Percentiles rank a stretch among this genome's conserved stretches.
phyloP scores from a whole-genome alignment of 2,797 vertebrate genomes.

The Anabas testudineus region DNA sequence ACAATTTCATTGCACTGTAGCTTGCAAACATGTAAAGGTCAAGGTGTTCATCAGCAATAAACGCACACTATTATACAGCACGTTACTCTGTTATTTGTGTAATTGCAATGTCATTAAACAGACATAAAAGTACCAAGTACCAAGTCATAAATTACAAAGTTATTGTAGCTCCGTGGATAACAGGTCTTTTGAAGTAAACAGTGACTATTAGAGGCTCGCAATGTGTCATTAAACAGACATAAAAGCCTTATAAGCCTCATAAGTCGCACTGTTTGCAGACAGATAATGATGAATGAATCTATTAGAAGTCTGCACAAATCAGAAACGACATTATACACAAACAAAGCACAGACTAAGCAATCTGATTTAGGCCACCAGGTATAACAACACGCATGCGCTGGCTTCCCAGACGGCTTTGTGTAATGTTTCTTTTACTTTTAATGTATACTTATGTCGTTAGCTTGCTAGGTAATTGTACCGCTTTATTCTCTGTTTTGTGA shows the following conservation, averaged over 20 bases:
- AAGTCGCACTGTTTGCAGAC: conserved; percentile 35
- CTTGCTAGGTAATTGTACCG: not conserved
- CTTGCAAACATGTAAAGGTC: conserved; percentile 55
- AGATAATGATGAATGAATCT: conserved; percentile 36
- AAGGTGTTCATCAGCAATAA: conserved; percentile 33
- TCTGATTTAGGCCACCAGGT: not conserved
- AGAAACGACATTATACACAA: conserved; percentile 14
- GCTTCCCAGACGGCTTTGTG: not conserved
- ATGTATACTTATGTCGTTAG: not conserved
- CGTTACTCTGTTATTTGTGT: conserved; percentile 56
- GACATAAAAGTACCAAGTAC: conserved; percentile 42
- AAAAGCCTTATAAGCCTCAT: conserved; percentile 32
- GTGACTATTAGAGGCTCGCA: conserved; percentile 43
- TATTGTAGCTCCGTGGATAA: conserved; percentile 26
- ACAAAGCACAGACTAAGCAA: conserved; percentile 11
- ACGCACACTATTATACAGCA: conserved; percentile 18
- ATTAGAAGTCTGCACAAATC: conserved; percentile 26
- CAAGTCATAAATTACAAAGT: conserved; percentile 54
- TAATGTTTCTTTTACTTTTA: not conserved
- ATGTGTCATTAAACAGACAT: conserved; percentile 58
- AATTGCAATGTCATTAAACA: conserved; percentile 66
- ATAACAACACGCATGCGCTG: not conserved
- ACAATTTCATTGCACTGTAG: conserved; percentile 13
- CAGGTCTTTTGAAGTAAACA: conserved; percentile 35
- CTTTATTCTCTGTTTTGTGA: not conserved